phyloP scores from a whole-genome alignment of 2,113 vertebrate species.

The Pitta sordida region DNA sequence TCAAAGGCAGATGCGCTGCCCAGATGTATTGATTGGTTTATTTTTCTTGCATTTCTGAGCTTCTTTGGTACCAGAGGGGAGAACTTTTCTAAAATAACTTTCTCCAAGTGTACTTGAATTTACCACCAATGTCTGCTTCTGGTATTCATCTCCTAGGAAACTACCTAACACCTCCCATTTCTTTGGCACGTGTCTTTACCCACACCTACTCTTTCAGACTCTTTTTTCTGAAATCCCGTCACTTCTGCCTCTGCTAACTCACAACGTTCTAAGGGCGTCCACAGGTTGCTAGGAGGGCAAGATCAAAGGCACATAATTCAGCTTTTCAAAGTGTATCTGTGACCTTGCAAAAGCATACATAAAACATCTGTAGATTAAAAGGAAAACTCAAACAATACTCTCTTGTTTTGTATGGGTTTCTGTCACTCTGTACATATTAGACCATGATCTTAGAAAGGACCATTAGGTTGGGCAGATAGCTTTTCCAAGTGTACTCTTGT shows the following conservation, averaged over 20 bases:
- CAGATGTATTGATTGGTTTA: neutral
- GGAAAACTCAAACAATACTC: neutral
- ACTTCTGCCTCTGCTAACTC: neutral
- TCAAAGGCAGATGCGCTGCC: neutral
- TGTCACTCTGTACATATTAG: neutral
- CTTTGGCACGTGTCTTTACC: neutral
- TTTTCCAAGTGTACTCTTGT: neutral
- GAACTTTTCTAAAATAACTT: neutral
- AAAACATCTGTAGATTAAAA: neutral
- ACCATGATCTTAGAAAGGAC: neutral
- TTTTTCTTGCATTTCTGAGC: neutral
- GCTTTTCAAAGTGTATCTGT: neutral
- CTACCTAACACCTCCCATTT: neutral
- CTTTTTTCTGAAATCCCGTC: neutral
- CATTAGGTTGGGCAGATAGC: neutral
- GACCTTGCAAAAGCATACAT: neutral
- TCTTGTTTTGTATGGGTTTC: neutral
- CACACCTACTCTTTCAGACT: neutral
- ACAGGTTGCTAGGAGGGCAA: neutral
- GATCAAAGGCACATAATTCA: neutral
- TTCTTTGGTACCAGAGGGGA: neutral
- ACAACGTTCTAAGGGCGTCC: rapidly evolving
- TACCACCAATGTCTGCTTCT: neutral
- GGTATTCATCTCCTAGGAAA: neutral
- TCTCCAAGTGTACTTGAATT: neutral